A percentile compares a stretch with the other conserved stretches of the same genome.
Evolutionary conservation across 2,113 vertebrate genomes (phyloP).

Genomic region (Gallinago media): DNA sequence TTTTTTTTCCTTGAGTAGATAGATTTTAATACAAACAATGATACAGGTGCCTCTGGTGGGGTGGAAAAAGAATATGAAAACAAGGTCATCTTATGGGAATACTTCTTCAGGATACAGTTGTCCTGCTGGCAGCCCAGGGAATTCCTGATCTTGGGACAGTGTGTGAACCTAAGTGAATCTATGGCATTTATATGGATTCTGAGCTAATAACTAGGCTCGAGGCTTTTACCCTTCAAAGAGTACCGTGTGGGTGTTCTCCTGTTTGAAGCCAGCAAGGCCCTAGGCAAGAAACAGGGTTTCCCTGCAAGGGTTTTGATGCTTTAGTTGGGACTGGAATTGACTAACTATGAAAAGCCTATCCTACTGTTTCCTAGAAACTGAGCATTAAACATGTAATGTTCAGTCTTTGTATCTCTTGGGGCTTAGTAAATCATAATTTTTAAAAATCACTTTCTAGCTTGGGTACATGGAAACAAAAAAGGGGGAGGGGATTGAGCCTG

Average conservation of each 20-base stretch:
- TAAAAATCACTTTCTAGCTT: not conserved
- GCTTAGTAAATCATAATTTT: not conserved
- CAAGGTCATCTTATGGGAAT: not conserved
- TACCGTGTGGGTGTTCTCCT: not conserved
- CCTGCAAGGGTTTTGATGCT: not conserved
- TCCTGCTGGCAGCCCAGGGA: not conserved
- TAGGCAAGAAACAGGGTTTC: not conserved
- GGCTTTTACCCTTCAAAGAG: not conserved
- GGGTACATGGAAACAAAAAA: not conserved
- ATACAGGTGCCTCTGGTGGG: not conserved
- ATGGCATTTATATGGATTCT: not conserved
- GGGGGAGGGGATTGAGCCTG: accelerated
- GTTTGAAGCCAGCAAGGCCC: not conserved
- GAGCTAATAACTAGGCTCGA: not conserved
- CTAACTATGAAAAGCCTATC: not conserved
- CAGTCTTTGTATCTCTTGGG: not conserved
- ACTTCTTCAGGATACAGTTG: not conserved
- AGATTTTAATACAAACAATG: not conserved
- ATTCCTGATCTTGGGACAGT: not conserved
- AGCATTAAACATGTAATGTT: not conserved
- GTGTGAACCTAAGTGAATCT: not conserved
- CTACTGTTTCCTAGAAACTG: not conserved
- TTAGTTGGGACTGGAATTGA: not conserved
- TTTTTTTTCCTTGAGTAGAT: not conserved
- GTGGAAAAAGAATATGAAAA: not conserved